A percentile compares a stretch with the other conserved stretches of the same genome.
Evolutionary conservation across 2,888 invertebrate species (phyloP).

Genomic region (Candidula unifasciata): DNA sequence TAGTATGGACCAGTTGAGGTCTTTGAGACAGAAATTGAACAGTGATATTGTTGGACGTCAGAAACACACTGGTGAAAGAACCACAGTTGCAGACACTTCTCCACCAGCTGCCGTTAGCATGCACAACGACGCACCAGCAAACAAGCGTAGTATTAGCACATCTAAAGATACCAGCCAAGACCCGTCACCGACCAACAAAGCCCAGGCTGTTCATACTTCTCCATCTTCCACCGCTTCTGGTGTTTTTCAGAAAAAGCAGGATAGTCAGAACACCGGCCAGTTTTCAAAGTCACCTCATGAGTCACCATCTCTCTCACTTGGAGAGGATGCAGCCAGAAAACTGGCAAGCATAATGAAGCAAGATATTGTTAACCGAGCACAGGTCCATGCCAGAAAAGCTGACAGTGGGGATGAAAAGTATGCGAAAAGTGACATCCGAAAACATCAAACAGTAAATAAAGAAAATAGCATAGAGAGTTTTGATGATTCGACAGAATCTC

Average conservation of each 20-base stretch:
- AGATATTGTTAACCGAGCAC: background rate
- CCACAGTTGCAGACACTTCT: background rate
- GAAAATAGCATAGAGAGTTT: too few relatives aligned
- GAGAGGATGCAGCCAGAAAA: conserved; percentile 27
- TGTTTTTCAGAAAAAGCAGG: conserved; percentile 2
- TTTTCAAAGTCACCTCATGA: background rate
- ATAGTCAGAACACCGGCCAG: background rate
- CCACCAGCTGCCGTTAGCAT: too few relatives aligned
- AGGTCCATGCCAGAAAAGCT: background rate
- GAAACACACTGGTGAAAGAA: background rate
- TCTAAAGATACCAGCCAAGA: background rate
- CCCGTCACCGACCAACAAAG: background rate
- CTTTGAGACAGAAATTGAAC: background rate
- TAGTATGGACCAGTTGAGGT: background rate
- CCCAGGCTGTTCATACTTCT: background rate
- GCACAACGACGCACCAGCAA: background rate
- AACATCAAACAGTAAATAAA: conserved; percentile 1
- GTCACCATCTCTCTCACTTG: background rate
- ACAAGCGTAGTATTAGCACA: background rate
- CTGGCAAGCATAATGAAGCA: conserved; percentile 26
- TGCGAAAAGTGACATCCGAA: conserved; percentile 16
- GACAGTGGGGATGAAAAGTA: background rate
- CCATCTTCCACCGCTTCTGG: background rate
- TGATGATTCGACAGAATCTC: background rate
- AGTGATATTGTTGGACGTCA: background rate